Evolutionary conservation across 2,113 vertebrate species (phyloP), one percentile per base, ranked within the genome.

Genomic region (Labeo catla): DNA sequence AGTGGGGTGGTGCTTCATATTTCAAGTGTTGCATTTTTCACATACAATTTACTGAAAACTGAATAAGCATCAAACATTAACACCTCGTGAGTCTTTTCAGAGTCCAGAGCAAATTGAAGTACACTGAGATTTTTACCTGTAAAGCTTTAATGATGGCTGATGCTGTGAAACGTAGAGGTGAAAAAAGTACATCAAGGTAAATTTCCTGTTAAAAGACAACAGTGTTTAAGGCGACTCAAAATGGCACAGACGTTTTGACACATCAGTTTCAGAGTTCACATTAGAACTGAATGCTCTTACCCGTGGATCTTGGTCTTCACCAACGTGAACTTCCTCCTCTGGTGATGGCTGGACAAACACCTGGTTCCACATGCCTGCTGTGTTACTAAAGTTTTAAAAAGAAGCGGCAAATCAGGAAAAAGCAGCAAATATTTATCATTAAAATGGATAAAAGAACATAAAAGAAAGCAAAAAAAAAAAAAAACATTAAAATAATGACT

Each of bases 341-440:
- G 97, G 97, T 23, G 96, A 91, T 0, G 96, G 96, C 90, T 99
- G 97, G 86, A 97, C 94, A 87, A 98, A 98, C 77, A 99, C 98
- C 80, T 97, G 96, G 93, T 97, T 99, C 98, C 98, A 99, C 92
- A 97, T 97, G 4, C 96, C 97, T 0, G 96, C 96, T 0, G 95
- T 84, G 61, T 97, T 98, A 89, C 98, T 99, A 91, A 28, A 81
- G 12, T 50, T 52, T 9, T 6, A 39, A 23, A 45, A 39, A 80
- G 8, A 50, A 50, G 12, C 13, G 0, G n/a, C 16, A 74, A 39
- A 11, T 65, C 2, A 52, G 34, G 36, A 16, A 83, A 74, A 45
- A 72, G 3, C 4, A 19, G n/a, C 8, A 52, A 76, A 76, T 70
- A 70, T 10, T 4, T 10, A 43, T 59, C 7, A 21, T 28, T 28